Evolutionary conservation across 92 coral and sea anemone species (phyloP).

Genomic region (Phenganax subtilis): DNA sequence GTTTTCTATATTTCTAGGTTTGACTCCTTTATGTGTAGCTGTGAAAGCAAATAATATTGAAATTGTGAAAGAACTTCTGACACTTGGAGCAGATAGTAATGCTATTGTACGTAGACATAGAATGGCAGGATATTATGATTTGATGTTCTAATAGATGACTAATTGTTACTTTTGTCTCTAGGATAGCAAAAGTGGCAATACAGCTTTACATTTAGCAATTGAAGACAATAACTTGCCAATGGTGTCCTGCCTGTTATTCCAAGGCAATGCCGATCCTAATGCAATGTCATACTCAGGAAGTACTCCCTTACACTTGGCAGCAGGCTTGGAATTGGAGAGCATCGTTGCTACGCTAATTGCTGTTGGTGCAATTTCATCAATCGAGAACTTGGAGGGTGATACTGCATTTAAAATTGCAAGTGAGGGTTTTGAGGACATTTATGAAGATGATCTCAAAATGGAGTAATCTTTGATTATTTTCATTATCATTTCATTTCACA

Average conservation of each 20-base stretch:
- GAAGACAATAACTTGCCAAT: conserved; percentile 66
- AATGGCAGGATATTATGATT: neutral
- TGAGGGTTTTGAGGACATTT: conserved; percentile 34
- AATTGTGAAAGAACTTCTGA: conserved; percentile 54
- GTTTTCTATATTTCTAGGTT: conserved; percentile 47
- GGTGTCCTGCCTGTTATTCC: conserved; percentile 59
- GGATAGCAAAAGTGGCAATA: conserved; percentile 90
- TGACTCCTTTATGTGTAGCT: conserved; percentile 74
- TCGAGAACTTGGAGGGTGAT: conserved; percentile 60
- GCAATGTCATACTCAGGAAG: conserved; percentile 64
- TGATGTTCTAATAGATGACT: neutral
- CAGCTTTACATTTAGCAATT: conserved; percentile 87
- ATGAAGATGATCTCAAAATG: neutral
- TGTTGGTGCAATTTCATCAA: conserved; percentile 70
- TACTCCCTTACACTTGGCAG: conserved; percentile 87
- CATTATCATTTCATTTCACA: neutral
- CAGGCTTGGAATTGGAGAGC: conserved; percentile 73
- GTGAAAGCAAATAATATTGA: conserved; percentile 48
- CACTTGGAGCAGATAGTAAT: conserved; percentile 75
- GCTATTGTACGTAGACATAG: conserved; percentile 48
- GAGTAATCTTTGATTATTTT: too few relatives aligned
- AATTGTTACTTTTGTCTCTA: conserved; percentile 13
- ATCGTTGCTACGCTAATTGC: conserved; percentile 70
- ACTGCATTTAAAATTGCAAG: conserved; percentile 65
- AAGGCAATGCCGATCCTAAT: conserved; percentile 68